phyloP scores from a whole-genome alignment of 2,113 vertebrate species.

The Hippocampus comes region DNA sequence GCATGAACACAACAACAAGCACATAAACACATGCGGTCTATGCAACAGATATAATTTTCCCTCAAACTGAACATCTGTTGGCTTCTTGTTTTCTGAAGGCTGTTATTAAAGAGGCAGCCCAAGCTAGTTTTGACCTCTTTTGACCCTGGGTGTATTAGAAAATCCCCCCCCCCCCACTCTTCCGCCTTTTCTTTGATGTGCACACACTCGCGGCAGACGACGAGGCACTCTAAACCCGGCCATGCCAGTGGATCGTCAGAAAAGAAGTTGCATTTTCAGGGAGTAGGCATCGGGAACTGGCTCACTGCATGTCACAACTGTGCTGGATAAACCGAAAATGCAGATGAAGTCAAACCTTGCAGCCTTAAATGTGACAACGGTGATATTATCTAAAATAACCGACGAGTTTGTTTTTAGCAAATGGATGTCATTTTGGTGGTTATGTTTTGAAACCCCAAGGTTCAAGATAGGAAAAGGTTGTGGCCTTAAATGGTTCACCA shows the following conservation, averaged over 20 bases:
- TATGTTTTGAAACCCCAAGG: conserved; percentile 10
- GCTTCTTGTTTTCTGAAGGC: conserved; percentile 11
- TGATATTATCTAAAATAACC: background rate
- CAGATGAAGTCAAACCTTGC: background rate
- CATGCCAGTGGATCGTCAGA: too few relatives aligned
- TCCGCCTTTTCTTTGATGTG: too few relatives aligned
- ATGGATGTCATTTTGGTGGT: background rate
- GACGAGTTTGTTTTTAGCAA: background rate
- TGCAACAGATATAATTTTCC: conserved; percentile 13
- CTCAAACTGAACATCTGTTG: conserved; percentile 15
- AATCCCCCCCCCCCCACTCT: too few relatives aligned
- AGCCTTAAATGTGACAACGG: background rate
- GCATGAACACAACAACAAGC: conserved; percentile 43
- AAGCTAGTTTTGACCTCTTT: background rate
- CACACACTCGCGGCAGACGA: too few relatives aligned
- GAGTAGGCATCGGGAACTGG: too few relatives aligned
- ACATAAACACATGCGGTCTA: conserved; percentile 8
- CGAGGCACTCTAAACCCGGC: too few relatives aligned
- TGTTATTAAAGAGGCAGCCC: background rate
- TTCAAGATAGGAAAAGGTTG: conserved; percentile 8
- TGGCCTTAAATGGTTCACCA: conserved; percentile 16
- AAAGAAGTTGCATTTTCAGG: too few relatives aligned
- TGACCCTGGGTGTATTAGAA: background rate
- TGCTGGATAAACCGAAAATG: background rate
- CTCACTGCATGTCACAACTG: background rate